These are phyloP conservation scores for Pangasius djambal DNA, from an alignment of 2,797 vertebrate genomes.

Conservation along the genomic window DNA sequence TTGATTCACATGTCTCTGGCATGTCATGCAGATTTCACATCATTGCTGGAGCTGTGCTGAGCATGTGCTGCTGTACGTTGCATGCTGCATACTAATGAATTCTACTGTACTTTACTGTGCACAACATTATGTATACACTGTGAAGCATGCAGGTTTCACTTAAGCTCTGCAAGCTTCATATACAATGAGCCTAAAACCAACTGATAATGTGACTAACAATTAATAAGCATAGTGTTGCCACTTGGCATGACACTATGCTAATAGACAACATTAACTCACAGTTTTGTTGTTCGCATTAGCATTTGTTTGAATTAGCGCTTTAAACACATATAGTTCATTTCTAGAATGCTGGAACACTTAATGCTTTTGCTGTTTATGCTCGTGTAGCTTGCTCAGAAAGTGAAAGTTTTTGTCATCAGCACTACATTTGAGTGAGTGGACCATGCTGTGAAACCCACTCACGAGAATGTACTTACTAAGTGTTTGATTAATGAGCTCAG, in stretches of 20 bases:
- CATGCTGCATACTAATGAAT: slow-evolving; percentile 27
- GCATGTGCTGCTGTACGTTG: background rate
- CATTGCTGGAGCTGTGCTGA: background rate
- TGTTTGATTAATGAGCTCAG: slow-evolving; percentile 14
- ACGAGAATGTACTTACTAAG: background rate
- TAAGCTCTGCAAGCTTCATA: background rate
- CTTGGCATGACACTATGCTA: background rate
- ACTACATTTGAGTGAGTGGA: background rate
- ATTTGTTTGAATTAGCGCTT: background rate
- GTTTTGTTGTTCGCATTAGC: background rate
- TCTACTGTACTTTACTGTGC: slow-evolving; percentile 9
- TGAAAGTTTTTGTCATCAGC: background rate
- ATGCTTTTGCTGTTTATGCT: background rate
- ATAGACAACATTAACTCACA: background rate
- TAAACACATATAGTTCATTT: background rate
- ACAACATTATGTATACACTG: background rate
- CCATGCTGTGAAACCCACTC: background rate
- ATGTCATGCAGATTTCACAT: background rate
- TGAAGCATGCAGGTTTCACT: background rate
- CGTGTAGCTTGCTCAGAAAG: background rate
- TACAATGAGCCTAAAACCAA: background rate
- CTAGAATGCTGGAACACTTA: background rate
- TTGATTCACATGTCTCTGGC: background rate
- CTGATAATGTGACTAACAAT: background rate
- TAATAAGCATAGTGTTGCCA: too few relatives aligned